Evolutionary conservation across 2,113 vertebrate species (phyloP).

Genomic region (Amphiprion ocellaris): DNA sequence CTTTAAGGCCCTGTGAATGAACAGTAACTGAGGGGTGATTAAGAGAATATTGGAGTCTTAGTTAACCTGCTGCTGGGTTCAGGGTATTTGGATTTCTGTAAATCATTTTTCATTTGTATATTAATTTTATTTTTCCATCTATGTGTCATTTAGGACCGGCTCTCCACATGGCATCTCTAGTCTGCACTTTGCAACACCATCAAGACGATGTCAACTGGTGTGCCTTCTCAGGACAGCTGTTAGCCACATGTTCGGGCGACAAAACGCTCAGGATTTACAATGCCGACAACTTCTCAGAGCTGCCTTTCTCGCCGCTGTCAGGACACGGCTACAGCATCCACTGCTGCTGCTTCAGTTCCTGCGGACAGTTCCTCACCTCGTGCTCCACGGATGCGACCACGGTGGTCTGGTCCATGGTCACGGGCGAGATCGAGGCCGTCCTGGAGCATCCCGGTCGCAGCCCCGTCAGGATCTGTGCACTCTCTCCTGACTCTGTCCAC

Average conservation of each 20-base stretch:
- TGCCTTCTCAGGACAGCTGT: slow-evolving; percentile 87
- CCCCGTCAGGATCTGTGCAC: slow-evolving; percentile 90
- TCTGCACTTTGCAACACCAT: slow-evolving; percentile 91
- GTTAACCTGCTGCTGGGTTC: no score
- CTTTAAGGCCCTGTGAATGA: no score
- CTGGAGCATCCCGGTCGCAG: slow-evolving; percentile 90
- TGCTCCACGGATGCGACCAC: slow-evolving; percentile 95
- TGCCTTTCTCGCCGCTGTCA: slow-evolving; percentile 89
- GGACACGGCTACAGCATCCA: slow-evolving; percentile 93
- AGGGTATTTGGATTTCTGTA: no score
- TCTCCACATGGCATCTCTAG: slow-evolving; percentile 88
- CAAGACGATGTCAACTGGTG: slow-evolving; percentile 93
- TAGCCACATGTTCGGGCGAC: slow-evolving; percentile 95
- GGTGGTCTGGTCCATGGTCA: slow-evolving; percentile 85
- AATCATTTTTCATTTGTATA: no score
- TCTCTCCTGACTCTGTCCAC: slow-evolving; percentile 84
- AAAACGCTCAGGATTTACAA: slow-evolving; percentile 92
- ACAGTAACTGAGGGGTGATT: no score
- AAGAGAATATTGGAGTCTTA: no score
- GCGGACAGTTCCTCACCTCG: slow-evolving; percentile 89
- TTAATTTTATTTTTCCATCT: not conserved
- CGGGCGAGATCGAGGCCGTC: slow-evolving; percentile 85
- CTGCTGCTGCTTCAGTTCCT: slow-evolving; percentile 94
- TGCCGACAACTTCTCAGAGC: slow-evolving; percentile 85
- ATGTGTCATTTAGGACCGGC: not conserved